A percentile compares a stretch with the other conserved stretches of the same genome.
phyloP scores from a whole-genome alignment of 1,140 invertebrate genomes.

The Metaphire vulgaris region DNA sequence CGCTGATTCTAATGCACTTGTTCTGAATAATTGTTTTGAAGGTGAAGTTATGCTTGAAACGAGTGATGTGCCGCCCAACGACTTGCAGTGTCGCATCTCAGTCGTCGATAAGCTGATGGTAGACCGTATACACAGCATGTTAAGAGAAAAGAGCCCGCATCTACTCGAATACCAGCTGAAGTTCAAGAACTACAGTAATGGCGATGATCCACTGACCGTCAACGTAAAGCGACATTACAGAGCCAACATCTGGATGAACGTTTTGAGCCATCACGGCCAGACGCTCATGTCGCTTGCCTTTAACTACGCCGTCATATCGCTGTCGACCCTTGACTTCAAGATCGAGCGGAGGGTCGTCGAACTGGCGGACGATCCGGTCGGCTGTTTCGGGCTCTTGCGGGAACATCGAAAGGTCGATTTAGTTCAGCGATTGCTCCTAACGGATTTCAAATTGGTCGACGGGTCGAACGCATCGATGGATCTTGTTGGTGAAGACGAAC shows the following conservation, averaged over 20 bases:
- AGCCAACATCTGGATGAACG: slow-evolving; percentile 37
- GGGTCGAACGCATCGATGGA: too few species aligned
- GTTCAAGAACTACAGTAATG: too few species aligned
- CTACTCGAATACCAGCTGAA: too few species aligned
- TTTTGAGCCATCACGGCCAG: slow-evolving; percentile 41
- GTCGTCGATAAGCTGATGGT: too few species aligned
- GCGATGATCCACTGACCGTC: slow-evolving; percentile 21
- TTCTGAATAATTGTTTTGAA: too few species aligned
- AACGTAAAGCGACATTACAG: slow-evolving; percentile 16
- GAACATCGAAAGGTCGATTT: slow-evolving; percentile 34
- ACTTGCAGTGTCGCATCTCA: too few species aligned
- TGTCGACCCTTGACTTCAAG: slow-evolving; percentile 38
- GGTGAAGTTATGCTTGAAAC: too few species aligned
- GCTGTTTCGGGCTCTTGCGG: slow-evolving; percentile 41
- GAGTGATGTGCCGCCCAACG: too few species aligned
- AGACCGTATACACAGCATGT: too few species aligned
- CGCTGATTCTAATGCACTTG: too few species aligned
- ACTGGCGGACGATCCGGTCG: slow-evolving; percentile 37
- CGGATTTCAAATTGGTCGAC: slow-evolving; percentile 33
- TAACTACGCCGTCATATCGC: slow-evolving; percentile 46
- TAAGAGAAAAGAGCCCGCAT: too few species aligned
- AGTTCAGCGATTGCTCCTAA: slow-evolving; percentile 37
- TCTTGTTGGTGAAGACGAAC: slow-evolving; percentile 23
- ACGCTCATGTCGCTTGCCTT: slow-evolving; percentile 47
- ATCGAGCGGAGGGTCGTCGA: slow-evolving; percentile 28